A percentile compares a stretch with the other conserved stretches of the same genome.
phyloP scores from a whole-genome alignment of 2,797 vertebrate genomes.

The Pipistrellus kuhlii region DNA sequence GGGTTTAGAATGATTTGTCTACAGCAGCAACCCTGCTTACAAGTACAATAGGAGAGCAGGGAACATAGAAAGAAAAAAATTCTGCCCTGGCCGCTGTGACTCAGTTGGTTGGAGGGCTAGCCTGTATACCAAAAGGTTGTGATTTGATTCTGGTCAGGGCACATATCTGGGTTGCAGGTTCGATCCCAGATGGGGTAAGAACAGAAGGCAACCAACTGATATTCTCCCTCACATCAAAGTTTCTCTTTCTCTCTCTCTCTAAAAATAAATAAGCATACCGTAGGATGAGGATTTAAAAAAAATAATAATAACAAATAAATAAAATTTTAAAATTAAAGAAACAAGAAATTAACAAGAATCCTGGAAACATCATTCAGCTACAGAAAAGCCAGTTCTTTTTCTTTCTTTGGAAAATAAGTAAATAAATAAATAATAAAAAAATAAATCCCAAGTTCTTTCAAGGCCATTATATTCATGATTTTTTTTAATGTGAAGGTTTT shows the following conservation, averaged over 20 bases:
- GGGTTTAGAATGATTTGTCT: slow-evolving; percentile 38
- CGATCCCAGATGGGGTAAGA: neutral
- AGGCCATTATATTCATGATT: neutral
- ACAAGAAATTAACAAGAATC: neutral
- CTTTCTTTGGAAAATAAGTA: neutral
- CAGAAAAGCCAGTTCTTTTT: neutral
- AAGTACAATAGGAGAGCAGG: neutral
- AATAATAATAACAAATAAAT: neutral
- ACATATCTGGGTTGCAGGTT: neutral
- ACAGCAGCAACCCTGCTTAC: neutral
- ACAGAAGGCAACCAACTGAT: neutral
- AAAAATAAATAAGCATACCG: neutral
- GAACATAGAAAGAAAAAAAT: neutral
- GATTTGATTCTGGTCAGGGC: neutral
- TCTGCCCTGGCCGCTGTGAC: neutral
- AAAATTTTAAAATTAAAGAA: too few species aligned
- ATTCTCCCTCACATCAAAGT: neutral
- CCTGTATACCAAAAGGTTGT: neutral
- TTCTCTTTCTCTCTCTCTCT: neutral
- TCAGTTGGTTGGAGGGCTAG: neutral
- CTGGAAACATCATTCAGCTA: neutral
- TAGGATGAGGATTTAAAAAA: neutral
- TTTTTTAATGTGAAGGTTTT: slow-evolving; percentile 35
- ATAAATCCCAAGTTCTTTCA: slow-evolving; percentile 10
- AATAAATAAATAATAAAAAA: slow-evolving; percentile 25